These are phyloP conservation scores for Agraylea sexmaculata DNA, from an alignment of 1,140 invertebrate species.

Conservation along the genomic window DNA sequence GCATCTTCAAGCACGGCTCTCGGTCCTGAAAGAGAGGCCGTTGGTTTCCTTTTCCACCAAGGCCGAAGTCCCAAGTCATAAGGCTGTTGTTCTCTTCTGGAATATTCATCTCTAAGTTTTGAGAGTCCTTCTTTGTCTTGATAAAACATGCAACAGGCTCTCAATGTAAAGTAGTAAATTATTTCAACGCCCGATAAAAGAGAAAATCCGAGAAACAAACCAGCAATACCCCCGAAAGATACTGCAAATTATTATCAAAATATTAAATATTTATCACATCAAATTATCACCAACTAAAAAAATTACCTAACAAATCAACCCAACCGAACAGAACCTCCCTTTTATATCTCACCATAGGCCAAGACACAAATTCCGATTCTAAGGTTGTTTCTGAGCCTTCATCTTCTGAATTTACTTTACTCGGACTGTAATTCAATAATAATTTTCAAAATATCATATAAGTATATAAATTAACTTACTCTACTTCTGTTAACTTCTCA, in stretches of 20 bases:
- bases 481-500: constrained; percentile 50
- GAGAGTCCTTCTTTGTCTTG: constrained; percentile 27
- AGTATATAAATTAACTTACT: constrained; percentile 28
- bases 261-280: constrained; percentile 1
- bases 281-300: constrained; percentile 11
- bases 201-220: constrained; percentile 63
- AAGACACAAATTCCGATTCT: constrained; percentile 50
- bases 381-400: constrained; percentile 26
- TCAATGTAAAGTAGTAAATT: constrained; percentile 58
- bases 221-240: constrained; percentile 61
- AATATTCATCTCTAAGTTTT: constrained; percentile 25
- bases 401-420: constrained; percentile 21
- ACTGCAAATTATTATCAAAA: constrained; percentile 33
- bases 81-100: constrained; percentile 27
- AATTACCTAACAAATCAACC: constrained; percentile 55
- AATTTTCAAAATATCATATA: constrained; percentile 6
- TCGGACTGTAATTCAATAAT: constrained; percentile 23
- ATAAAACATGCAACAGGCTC: constrained; percentile 50
- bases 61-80: constrained; percentile 32
- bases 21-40: constrained; percentile 9
- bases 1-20: constrained; percentile 10
- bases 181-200: constrained; percentile 59
- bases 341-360: constrained; percentile 62
- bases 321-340: constrained; percentile 64
- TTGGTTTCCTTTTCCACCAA: constrained; percentile 12